Conservation (phyloP, 2,113 vertebrate genomes). For the Erinaceus europaeus region DNA sequence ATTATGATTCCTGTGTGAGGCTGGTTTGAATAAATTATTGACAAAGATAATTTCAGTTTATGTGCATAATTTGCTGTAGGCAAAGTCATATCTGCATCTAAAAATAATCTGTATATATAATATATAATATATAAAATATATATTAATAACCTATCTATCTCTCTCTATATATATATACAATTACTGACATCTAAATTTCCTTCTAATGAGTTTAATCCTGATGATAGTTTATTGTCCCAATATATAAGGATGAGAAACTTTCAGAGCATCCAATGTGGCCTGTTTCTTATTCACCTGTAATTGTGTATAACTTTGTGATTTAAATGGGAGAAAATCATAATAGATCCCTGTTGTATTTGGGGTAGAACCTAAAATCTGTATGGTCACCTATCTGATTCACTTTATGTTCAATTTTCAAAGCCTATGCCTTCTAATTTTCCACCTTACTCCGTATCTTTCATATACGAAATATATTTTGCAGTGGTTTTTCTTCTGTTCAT, state of each 20-base stretch:
- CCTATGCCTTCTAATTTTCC: accelerated
- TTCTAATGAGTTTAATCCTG: background rate
- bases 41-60: background rate
- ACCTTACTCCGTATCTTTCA: background rate
- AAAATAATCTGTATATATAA: background rate
- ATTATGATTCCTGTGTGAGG: background rate
- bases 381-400: background rate
- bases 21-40: background rate
- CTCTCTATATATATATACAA: too few species aligned
- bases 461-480: too few species aligned
- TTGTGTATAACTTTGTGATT: background rate
- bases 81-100: background rate
- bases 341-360: background rate
- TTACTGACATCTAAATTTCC: background rate
- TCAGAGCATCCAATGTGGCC: background rate
- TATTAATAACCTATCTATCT: too few species aligned
- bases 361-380: background rate
- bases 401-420: accelerated
- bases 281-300: background rate
- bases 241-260: background rate
- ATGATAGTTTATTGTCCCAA: background rate
- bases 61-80: background rate
- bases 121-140: too few species aligned
- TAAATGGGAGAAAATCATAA: background rate
- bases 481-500: background rate